Evolutionary conservation across 2,888 invertebrate species (phyloP).

Genomic region (Crematogaster levior): DNA sequence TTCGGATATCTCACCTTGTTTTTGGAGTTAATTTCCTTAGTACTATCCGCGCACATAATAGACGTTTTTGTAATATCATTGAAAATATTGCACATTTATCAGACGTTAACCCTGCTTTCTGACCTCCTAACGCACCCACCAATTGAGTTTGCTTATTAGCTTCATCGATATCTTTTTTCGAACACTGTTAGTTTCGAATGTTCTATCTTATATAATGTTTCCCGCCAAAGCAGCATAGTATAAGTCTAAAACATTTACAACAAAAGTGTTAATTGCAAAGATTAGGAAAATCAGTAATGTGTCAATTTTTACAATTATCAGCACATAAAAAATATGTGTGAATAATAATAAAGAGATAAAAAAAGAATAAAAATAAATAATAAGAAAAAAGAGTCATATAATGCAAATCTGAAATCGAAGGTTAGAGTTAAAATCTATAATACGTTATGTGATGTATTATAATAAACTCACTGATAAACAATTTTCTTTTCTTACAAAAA

Average conservation of each 20-base stretch:
- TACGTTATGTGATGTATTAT: background rate
- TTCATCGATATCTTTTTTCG: background rate
- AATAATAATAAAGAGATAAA: background rate
- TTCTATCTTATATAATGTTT: background rate
- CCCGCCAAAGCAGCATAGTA: background rate
- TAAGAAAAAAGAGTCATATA: background rate
- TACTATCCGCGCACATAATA: background rate
- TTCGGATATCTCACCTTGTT: background rate
- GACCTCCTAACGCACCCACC: background rate
- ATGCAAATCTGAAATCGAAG: background rate
- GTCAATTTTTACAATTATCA: background rate
- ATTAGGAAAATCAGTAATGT: background rate
- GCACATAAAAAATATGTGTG: background rate
- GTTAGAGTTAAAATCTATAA: background rate
- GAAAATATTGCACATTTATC: background rate
- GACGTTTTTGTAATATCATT: background rate
- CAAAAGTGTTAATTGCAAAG: background rate
- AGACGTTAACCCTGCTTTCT: background rate
- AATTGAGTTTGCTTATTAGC: background rate
- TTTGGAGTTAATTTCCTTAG: background rate
- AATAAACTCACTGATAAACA: background rate
- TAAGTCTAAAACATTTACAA: background rate
- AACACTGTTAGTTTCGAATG: background rate
- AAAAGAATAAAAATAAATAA: too few species aligned
- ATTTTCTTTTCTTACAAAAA: background rate